Base-by-base conservation (phyloP, 2,797 vertebrate genomes). In the Echeneis naucrates region DNA sequence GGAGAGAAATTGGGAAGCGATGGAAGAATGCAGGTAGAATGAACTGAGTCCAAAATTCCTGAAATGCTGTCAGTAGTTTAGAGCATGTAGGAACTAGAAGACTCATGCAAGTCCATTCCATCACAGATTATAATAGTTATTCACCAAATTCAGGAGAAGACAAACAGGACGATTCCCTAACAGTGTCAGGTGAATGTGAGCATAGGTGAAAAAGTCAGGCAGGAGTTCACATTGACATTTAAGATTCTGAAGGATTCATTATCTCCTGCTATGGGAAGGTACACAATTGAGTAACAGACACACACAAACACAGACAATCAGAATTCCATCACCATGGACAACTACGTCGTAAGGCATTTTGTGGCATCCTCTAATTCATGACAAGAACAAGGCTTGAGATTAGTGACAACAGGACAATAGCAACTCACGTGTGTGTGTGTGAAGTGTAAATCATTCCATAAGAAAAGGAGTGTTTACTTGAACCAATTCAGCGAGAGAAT, bases 71-170 rank as follows among this genome's bases (percentile, higher is more conserved):
- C 80, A 82, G 73, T 87, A 83, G 86, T 87, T 87, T 68, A 65
- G 85, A 82, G 74, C 87, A 21, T 86, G 88, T 91, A 88, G 70
- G 61, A 89, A 91, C 89, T 87, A 75, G 87, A 90, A 73, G 58
- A 68, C 33, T 32, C 76, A 74, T 37, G 72, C 24, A 68, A 77
- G 55, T 76, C 63, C 77, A 68, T 85, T 87, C 71, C 80, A 81
- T 40, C 51, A 32, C 68, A 24, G 72, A 75, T 69, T 72, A 65
- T 45, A 75, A 78, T 47, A 78, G 72, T 77, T 81, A 59, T 33
- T 26, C 47, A 59, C 16, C 14, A 42, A 42, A 73, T 27, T 24
- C 61, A 78, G 3, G 2, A 65, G 0, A n/a, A 75, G 54, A 72
- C 53, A 60, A 68, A 66, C 23, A 72, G 53, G 13, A 30, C 59